Percentiles rank a stretch among this genome's conserved stretches.
phyloP scores from a whole-genome alignment of 1,140 invertebrate species.

The Leptestheria dahalacensis region DNA sequence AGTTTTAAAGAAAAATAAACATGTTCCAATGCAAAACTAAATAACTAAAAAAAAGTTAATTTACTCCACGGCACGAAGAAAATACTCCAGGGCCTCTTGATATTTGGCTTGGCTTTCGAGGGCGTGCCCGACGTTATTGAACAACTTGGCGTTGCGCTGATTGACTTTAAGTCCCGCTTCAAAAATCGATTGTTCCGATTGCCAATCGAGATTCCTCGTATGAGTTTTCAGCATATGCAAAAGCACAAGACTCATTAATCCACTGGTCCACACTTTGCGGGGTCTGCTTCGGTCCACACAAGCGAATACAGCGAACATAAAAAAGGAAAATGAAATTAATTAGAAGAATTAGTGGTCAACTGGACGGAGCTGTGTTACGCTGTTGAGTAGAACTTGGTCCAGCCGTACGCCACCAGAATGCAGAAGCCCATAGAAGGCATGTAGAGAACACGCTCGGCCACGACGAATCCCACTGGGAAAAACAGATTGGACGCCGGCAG shows the following conservation, averaged over 20 bases:
- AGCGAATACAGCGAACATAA: neutral
- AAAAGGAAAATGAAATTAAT: neutral
- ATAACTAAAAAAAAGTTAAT: slow-evolving; percentile 18
- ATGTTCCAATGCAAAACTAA: slow-evolving; percentile 14
- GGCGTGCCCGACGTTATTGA: slow-evolving; percentile 93
- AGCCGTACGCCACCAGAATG: slow-evolving; percentile 72
- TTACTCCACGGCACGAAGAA: slow-evolving; percentile 68
- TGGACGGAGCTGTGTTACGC: slow-evolving; percentile 25
- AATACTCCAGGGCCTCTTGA: slow-evolving; percentile 74
- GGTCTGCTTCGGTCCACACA: too few species aligned
- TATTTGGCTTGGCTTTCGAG: slow-evolving; percentile 71
- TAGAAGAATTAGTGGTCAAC: slow-evolving; percentile 25
- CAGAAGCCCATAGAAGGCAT: slow-evolving; percentile 94
- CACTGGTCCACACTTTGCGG: neutral
- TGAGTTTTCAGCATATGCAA: slow-evolving; percentile 58
- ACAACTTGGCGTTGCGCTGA: slow-evolving; percentile 82
- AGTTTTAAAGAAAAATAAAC: slow-evolving; percentile 17
- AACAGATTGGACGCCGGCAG: slow-evolving; percentile 74
- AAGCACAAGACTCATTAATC: neutral
- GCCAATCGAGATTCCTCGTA: slow-evolving; percentile 77
- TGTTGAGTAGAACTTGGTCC: slow-evolving; percentile 29
- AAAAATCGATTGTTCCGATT: slow-evolving; percentile 82
- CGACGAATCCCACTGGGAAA: slow-evolving; percentile 77
- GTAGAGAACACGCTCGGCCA: slow-evolving; percentile 79
- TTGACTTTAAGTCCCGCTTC: slow-evolving; percentile 82